Evolutionary conservation across 2,797 vertebrate genomes (phyloP), one percentile per base, ranked within the genome.

Genomic region (Melanotaenia nigrans): DNA sequence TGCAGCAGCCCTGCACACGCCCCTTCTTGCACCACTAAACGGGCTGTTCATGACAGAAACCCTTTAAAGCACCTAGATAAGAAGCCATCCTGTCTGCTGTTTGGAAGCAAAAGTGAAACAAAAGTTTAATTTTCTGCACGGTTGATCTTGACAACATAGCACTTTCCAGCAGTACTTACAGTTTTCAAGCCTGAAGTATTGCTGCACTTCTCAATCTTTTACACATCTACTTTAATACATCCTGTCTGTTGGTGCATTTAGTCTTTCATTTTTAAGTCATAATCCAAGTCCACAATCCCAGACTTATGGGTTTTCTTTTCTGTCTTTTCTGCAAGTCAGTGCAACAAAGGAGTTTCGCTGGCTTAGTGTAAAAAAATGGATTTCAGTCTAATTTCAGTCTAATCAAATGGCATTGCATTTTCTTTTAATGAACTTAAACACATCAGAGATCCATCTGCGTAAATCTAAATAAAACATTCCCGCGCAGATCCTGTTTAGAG

Each of bases 41-140:
- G 2, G 58, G 5, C 38, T 53, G 71, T 36, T 71, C 25, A 36
- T 64, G 66, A 74, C 65, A 56, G 40, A 78, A 68, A 53, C 5
- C 33, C 49, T 58, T 65, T 68, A 63, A 73, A 73, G 63, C 14
- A 35, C 18, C 71, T 65, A 49, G 51, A 68, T 68, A 70, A 36
- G 32, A 58, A 3, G 20, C 12, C 20, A 4, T 45, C 71, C 61
- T 67, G 25, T 62, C 36, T 51, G 2, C 11, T 1, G 7, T 64
- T 62, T 49, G 69, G 77, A 36, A 70, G 67, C 54, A 74, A 74
- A 80, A 70, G 68, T 45, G 64, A 64, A 85, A 84, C 69, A 82
- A 78, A 82, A 77, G 61, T 75, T 84, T 55, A 77, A 84, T 86
- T 87, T 85, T 84, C 71, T 70, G 65, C 77, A 56, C 18, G 60